These are phyloP conservation scores for Tachystola acroxantha DNA, from an alignment of 2,888 invertebrate species.

Conservation along the genomic window DNA sequence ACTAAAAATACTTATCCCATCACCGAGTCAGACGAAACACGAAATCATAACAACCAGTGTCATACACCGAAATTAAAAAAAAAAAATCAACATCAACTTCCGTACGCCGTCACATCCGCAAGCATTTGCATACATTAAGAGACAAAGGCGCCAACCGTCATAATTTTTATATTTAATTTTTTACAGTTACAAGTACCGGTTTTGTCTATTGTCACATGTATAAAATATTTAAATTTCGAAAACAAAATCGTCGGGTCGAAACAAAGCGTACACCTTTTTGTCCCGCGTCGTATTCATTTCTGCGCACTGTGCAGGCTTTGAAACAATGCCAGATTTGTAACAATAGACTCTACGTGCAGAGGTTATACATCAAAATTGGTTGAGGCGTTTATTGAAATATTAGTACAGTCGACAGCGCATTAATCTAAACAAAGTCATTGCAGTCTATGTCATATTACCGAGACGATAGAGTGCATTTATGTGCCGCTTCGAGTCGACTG, in stretches of 20 bases:
- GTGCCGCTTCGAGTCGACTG: no score
- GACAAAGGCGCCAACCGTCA: conserved; percentile 65
- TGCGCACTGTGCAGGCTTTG: conserved; percentile 20
- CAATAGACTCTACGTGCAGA: background rate
- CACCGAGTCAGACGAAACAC: background rate
- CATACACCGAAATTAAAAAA: conserved; percentile 20
- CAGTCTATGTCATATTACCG: no score
- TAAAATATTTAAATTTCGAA: conserved; percentile 71
- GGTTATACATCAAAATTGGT: conserved; percentile 10
- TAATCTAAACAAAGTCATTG: no score
- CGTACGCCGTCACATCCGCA: conserved; percentile 46
- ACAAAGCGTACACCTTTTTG: conserved; percentile 66
- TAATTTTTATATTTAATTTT: conserved; percentile 77
- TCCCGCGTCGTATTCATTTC: conserved; percentile 32
- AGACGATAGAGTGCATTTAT: no score
- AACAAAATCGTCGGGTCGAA: conserved; percentile 70
- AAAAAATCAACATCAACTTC: conserved; percentile 31
- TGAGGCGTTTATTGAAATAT: conserved; percentile 23
- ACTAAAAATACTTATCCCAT: no score
- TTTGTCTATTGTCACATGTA: conserved; percentile 70
- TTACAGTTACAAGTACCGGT: conserved; percentile 75
- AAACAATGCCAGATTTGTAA: background rate
- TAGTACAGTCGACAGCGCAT: no score
- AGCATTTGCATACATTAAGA: conserved; percentile 66
- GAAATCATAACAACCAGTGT: conserved; percentile 23